Conservation (phyloP, 2,113 vertebrate genomes). For the Platichthys stellatus region DNA sequence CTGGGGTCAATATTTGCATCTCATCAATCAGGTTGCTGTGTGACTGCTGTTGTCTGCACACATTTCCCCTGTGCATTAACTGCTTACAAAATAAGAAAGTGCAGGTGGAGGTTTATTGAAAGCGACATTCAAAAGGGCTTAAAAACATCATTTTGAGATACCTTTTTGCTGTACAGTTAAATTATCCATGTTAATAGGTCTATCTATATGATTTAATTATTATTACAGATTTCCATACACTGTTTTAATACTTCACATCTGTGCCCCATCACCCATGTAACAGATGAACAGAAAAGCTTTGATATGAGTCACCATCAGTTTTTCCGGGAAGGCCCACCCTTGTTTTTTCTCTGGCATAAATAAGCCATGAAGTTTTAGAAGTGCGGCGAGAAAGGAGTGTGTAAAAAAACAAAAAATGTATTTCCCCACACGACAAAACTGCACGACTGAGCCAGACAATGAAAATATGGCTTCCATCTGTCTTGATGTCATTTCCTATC, state of each 20-base stretch:
- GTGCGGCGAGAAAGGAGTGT: neutral
- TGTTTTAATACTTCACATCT: constrained; percentile 22
- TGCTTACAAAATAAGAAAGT: constrained; percentile 28
- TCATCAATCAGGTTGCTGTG: constrained; percentile 5
- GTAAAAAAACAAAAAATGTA: constrained; percentile 7
- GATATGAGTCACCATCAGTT: neutral
- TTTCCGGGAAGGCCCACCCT: neutral
- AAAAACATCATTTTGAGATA: constrained; percentile 36
- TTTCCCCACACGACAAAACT: too few species aligned
- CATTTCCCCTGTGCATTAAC: constrained; percentile 11
- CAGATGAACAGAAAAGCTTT: constrained; percentile 10
- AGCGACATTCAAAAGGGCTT: constrained; percentile 38
- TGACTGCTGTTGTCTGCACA: neutral
- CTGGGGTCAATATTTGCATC: constrained; percentile 23
- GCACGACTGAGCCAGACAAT: neutral
- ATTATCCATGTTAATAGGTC: constrained; percentile 28
- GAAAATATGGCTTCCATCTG: constrained; percentile 32
- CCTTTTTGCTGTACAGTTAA: constrained; percentile 26
- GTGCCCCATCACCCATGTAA: constrained; percentile 8
- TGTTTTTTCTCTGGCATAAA: too few species aligned
- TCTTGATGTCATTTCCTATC: neutral
- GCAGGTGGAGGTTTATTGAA: constrained; percentile 28
- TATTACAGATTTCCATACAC: constrained; percentile 49
- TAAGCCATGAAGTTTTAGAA: neutral
- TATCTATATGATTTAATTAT: constrained; percentile 16